Percentiles rank a stretch among this genome's conserved stretches.
Evolutionary conservation across 2,113 vertebrate species (phyloP).

Genomic region (Vicugna pacos): DNA sequence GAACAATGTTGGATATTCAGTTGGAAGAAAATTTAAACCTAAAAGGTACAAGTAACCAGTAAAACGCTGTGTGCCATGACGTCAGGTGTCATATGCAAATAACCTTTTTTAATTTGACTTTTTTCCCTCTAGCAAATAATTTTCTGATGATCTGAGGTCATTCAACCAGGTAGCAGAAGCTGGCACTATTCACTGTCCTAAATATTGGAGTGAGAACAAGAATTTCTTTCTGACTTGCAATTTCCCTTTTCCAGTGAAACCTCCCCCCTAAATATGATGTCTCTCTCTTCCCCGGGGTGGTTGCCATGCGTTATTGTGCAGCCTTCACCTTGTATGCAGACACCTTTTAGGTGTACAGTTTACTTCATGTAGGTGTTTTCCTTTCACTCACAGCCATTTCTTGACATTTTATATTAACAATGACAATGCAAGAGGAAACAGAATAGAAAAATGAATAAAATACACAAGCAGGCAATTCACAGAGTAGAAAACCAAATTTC

Average conservation of each 20-base stretch:
- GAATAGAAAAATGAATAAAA: neutral
- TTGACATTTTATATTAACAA: neutral
- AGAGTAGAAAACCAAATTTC: neutral
- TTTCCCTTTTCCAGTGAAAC: neutral
- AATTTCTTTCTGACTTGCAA: slow-evolving; percentile 49
- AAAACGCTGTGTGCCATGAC: slow-evolving; percentile 40
- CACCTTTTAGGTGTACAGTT: neutral
- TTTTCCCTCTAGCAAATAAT: slow-evolving; percentile 58
- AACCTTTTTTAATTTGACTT: neutral
- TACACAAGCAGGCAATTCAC: neutral
- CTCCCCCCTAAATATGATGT: neutral
- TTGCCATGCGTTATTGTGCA: neutral
- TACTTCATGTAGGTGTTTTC: neutral
- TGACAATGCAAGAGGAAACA: neutral
- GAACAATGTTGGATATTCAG: neutral
- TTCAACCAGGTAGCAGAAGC: slow-evolving; percentile 61
- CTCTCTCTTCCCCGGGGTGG: neutral
- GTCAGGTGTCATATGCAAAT: slow-evolving; percentile 58
- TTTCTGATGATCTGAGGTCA: slow-evolving; percentile 60
- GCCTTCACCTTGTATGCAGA: neutral
- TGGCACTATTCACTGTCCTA: neutral
- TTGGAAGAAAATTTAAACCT: slow-evolving; percentile 65
- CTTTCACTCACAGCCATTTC: neutral
- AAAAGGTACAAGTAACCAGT: neutral
- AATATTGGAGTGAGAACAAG: neutral